Evolutionary conservation across 2,113 vertebrate species (phyloP), one percentile per base, ranked within the genome.

Genomic region (Rhineura floridana): DNA sequence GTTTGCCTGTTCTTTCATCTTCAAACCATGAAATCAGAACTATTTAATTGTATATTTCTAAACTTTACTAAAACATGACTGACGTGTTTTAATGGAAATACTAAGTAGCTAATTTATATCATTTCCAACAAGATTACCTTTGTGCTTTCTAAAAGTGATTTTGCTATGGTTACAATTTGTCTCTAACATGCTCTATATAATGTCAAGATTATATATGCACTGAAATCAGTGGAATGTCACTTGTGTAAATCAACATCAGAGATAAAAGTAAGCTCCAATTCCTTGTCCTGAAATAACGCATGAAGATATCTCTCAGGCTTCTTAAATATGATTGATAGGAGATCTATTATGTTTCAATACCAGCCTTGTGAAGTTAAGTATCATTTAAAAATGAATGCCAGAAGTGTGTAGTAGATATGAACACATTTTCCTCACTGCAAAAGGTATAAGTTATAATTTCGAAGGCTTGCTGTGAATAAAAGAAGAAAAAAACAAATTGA

Each of bases 331-430:
- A 78, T 89, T 87, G 21, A 50, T 63, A 76, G 59, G 55, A 87
- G 87, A 28, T 93, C 73, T 83, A 36, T 90, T 90, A 72, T 1
- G 59, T 88, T 80, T 42, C 70, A 73, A 10, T 63, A 52, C 46
- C 84, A 83, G 59, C 88, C 72, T 46, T 2, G 33, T 81, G 23
- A 75, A 82, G 1, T 80, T 87, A 82, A 88, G 36, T 83, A 30
- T 30, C 12, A 59, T 19, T 83, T 59, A 82, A 25, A 25, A 69
- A 28, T 13, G 72, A 55, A 0, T 42, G 30, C 48, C 6, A 78
- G 42, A 73, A 67, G 67, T 83, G 87, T 79, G 15, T 84, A 1
- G 79, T 86, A 42, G 42, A 83, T 80, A 78, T n/a, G 46, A 7
- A 81, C 78, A 78, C 4, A 81, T 13, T 90, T 9, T 70, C 89